These are phyloP conservation scores for Ethmia dodecea DNA, from an alignment of 2,888 invertebrate species.

Conservation along the genomic window DNA sequence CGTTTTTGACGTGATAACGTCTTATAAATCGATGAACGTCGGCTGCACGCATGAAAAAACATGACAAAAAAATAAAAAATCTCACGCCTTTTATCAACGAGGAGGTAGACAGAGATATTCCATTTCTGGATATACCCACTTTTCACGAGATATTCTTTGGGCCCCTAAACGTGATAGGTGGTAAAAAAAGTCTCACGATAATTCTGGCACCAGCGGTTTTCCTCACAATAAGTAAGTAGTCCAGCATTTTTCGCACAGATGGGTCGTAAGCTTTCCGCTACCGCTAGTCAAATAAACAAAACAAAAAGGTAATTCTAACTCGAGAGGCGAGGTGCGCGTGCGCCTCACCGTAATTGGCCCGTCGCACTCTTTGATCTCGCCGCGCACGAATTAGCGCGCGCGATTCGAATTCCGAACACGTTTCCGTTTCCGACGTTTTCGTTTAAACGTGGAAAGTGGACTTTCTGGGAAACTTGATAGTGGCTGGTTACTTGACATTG, in stretches of 20 bases:
- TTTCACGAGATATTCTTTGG: no score
- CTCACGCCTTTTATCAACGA: no score
- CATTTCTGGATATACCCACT: no score
- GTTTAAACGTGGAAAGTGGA: conserved; percentile 17
- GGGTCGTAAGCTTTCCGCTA: background rate
- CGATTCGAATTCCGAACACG: conserved; percentile 42
- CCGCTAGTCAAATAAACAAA: background rate
- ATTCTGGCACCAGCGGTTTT: background rate
- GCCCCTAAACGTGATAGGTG: no score
- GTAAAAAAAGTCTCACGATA: no score
- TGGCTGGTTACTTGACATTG: no score
- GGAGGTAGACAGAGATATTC: no score
- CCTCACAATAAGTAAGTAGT: background rate
- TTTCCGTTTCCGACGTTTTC: conserved; percentile 48
- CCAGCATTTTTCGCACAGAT: background rate
- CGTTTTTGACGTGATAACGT: no score
- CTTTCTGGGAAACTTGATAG: no score
- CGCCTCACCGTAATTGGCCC: conserved; percentile 54
- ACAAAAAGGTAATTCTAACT: conserved; percentile 10
- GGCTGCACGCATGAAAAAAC: no score
- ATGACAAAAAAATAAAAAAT: no score
- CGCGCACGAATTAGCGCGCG: conserved; percentile 58
- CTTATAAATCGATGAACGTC: no score
- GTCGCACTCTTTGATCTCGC: conserved; percentile 58
- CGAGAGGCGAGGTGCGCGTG: conserved; percentile 56